Evolutionary conservation across 2,113 vertebrate genomes (phyloP), one percentile per base, ranked within the genome.

Genomic region (Peromyscus californicus): DNA sequence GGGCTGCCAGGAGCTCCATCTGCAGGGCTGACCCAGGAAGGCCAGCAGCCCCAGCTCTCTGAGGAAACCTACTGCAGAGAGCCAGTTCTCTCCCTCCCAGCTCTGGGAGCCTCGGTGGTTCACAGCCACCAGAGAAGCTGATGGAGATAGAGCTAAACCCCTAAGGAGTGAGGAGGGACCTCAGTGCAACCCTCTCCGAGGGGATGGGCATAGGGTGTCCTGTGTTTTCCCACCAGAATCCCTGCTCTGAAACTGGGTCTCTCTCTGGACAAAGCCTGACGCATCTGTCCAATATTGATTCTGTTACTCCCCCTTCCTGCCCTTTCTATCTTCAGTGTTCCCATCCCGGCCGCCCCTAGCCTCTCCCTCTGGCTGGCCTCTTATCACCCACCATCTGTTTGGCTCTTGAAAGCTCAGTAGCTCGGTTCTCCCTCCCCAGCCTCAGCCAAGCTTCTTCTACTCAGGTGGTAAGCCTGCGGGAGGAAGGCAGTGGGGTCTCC

Each of bases 221-320:
- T 89, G 22, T 3, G 29, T 78, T 89, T 95, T 89, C 92, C 84
- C 57, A 96, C 90, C 1, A 61, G 95, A 95, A 94, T 31, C 74
- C 96, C 57, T 79, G 91, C 96, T 79, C 89, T 74, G n/a, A 79
- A 96, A 97, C 61, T 94, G 89, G 90, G 89, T 89, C 96, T 95
- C 48, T 89, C 96, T 95, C 48, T n/a, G 78, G 78, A 97, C 96
- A 98, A 98, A 98, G 94, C 45, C 94, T 9, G 6, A 90, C 51
- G 74, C 93, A 92, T 85, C 90, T 90, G 95, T 89, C 93, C 85
- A 91, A 65, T 82, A 61, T 96, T 95, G 67, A 88, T 96, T 85
- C 72, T 51, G 92, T 29, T 3, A 7, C 76, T 45, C 69, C 93
- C 87, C 63, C 82, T 94, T 91, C 92, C 92, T 61, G 86, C 8